Evolutionary conservation across 2,888 invertebrate genomes (phyloP), one percentile per base, ranked within the genome.

Genomic region (Coenonympha glycerion): DNA sequence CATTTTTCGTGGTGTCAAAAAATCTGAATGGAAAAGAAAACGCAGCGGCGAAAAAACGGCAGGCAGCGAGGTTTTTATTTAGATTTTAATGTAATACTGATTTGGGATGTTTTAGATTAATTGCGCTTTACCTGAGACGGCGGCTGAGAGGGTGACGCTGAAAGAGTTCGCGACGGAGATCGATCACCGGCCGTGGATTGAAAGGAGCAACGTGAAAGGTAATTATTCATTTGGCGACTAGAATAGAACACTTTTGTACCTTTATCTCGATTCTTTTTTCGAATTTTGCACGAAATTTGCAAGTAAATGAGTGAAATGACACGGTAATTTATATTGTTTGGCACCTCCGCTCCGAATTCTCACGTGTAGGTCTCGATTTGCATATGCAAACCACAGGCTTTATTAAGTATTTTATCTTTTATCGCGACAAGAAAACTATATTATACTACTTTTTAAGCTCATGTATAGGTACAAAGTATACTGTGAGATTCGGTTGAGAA

Each of bases 1-100:
- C 83, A 88, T 88, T 87, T 88, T 81, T 88, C 88, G 85, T 82
- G 73, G 79, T 87, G 88, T 88, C 88, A 88, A 88, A 88, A 87
- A 87, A 87, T 83, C 84, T 86, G 86, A 87, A 87, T 86, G 85
- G 79, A 79, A 82, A 86, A 84, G 85, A 84, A 86, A 86, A 84
- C 84, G 81, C 75, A 71, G 67, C 73, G 64, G 77, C 75, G 80
- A 85, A 86, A 85, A 85, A 85, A 81, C 79, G 71, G 71, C 81
- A 73, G 79, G 77, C 79, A 71, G 73, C 65, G 73, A 73, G 76
- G 74, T 79, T 73, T 80, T 84, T 82, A 83, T 86, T 82, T 82
- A 68, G 79, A 77, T 84, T 79, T 85, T 86, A 86, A 87, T 86
- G 85, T 79, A 85, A 86, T 84, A 83, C 87, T 84, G 84, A 87